Evolutionary conservation across 2,888 invertebrate species (phyloP), one percentile per base, ranked within the genome.

Genomic region (Podabrus alpinus): DNA sequence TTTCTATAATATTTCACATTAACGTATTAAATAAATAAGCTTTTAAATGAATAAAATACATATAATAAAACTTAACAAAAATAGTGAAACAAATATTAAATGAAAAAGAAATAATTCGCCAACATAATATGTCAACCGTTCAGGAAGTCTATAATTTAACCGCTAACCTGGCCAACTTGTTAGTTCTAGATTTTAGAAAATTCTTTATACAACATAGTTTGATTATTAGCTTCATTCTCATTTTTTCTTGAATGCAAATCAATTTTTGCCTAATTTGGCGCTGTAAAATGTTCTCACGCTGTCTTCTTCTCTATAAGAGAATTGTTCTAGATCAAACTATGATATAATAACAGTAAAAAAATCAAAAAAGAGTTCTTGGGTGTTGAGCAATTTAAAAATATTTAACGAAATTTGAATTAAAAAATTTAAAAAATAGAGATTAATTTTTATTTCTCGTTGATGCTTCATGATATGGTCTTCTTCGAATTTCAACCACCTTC

Each of bases 401-500:
- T 45, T 45, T n/a, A 45, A n/a, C 45, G 5, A 1, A 45, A 45
- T 45, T 45, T n/a, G 45, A 45, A 45, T 45, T n/a, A 45, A 5
- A n/a, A 29, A 45, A n/a, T 2, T n/a, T n/a, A 7, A n/a, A 45
- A 45, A 45, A 45, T 45, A 45, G n/a, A 45, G 5, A 45, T 45
- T 45, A 45, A 45, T 45, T 45, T 45, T 45, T 45, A 45, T 45
- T 45, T 45, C 45, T 45, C 13, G 45, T n/a, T 61, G 16, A 68
- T 17, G 16, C 45, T 68, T 29, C 15, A 68, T 59, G 17, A 25
- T 15, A 59, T 62, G 24, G 16, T 25, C 15, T 69, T 71, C 21
- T 7, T 19, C 19, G 59, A 69, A 66, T 71, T 74, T 74, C 29
- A 66, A 71, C 70, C 73, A 73, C 73, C 69, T 66, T 61, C 73